Evolutionary conservation across 2,888 invertebrate genomes (phyloP).

Genomic region (Lasioglossum morio): DNA sequence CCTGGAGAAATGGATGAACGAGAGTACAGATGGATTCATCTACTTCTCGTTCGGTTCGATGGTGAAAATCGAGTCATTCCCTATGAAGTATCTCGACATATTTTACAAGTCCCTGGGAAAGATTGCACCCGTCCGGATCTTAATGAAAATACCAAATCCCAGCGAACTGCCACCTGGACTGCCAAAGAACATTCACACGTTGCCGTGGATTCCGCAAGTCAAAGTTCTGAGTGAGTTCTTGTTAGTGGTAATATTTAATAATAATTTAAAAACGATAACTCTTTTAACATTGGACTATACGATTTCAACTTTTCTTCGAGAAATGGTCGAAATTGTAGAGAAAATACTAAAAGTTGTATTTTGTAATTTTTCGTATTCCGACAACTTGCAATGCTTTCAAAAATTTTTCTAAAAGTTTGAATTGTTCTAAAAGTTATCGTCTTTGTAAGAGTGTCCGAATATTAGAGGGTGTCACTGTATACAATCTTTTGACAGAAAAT

Average conservation of each 20-base stretch:
- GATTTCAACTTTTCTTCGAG: too few relatives aligned
- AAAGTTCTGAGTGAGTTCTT: conserved; percentile 76
- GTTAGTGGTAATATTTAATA: background rate
- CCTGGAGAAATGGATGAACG: conserved; percentile 79
- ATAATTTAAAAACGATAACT: too few relatives aligned
- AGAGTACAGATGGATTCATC: conserved; percentile 78
- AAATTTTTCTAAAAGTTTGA: too few relatives aligned
- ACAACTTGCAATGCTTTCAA: too few relatives aligned
- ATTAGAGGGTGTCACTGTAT: too few relatives aligned
- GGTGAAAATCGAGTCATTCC: conserved; percentile 78
- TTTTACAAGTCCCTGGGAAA: conserved; percentile 76
- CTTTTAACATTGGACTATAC: too few relatives aligned
- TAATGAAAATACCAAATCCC: conserved; percentile 76
- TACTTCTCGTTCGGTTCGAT: conserved; percentile 82
- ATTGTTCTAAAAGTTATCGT: too few relatives aligned
- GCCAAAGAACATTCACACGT: conserved; percentile 74
- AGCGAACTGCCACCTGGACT: conserved; percentile 72
- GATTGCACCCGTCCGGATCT: conserved; percentile 76
- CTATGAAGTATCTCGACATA: conserved; percentile 64
- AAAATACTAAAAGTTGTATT: too few relatives aligned
- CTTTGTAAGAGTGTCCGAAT: too few relatives aligned
- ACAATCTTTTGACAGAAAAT: background rate
- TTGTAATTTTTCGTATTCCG: too few relatives aligned
- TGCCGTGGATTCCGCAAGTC: conserved; percentile 77
- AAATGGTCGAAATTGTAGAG: too few relatives aligned